A percentile compares a stretch with the other conserved stretches of the same genome.
Evolutionary conservation across 2,888 invertebrate species (phyloP).

Genomic region (Drosophila multiciliata): DNA sequence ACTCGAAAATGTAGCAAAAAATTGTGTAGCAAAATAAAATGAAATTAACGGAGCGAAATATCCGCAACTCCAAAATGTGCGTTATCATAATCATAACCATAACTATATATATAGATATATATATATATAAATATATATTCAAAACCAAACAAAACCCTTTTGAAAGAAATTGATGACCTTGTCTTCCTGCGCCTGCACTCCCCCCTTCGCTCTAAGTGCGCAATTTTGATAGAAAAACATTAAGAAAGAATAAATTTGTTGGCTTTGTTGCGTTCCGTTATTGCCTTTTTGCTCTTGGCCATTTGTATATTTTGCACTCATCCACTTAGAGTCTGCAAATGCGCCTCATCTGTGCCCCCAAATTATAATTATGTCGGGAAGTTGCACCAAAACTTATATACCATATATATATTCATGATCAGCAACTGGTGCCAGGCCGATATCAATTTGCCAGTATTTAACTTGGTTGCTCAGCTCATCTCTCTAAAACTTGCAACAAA

Average conservation of each 20-base stretch:
- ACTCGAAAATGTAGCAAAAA: slow-evolving; percentile 25
- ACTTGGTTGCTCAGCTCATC: background rate
- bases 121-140: too few relatives aligned
- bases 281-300: slow-evolving; percentile 56
- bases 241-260: slow-evolving; percentile 54
- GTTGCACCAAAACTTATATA: background rate
- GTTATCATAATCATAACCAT: slow-evolving; percentile 26
- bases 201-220: slow-evolving; percentile 21
- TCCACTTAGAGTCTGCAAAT: background rate
- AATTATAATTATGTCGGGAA: background rate
- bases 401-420: background rate
- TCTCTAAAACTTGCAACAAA: background rate
- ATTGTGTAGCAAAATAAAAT: slow-evolving; percentile 3
- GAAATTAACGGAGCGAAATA: slow-evolving; percentile 1
- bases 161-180: slow-evolving; percentile 32
- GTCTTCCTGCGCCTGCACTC: background rate
- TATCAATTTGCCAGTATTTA: background rate
- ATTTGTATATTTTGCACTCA: slow-evolving; percentile 24
- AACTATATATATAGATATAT: background rate
- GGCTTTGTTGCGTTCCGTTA: slow-evolving; percentile 59
- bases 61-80: slow-evolving; percentile 5
- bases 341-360: slow-evolving; percentile 18
- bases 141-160: slow-evolving; percentile 33
- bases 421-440: background rate
- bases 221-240: slow-evolving; percentile 76